Evolutionary conservation across 2,888 invertebrate species (phyloP), one percentile per base, ranked within the genome.

Genomic region (Trichacis sp.): DNA sequence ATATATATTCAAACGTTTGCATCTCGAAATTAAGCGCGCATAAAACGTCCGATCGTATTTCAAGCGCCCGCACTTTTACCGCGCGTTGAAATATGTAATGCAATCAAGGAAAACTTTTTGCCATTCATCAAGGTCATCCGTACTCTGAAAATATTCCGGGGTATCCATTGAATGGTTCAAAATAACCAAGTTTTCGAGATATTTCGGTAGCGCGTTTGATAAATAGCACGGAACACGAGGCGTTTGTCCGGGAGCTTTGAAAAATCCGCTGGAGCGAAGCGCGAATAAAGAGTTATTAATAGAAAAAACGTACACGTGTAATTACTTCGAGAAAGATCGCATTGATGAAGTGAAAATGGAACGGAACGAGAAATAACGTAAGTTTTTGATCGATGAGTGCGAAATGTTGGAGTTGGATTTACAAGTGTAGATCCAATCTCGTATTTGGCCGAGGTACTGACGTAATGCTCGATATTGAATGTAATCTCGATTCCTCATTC

Each of bases 141-240:
- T 29, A 62, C 55, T 73, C 77, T 73, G 68, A 70, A 78, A 78
- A 78, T 78, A 77, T 66, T 33, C 61, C 54, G 56, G 64, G 68
- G 72, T 75, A 76, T 76, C 74, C 72, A 77, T 77, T 67, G 70
- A 52, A 43, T 62, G 71, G 58, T 70, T 74, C 68, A 64, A 78
- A 78, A 76, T 76, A 74, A 75, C 71, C 54, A 42, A 61, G 60
- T 56, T 64, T 68, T 67, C 69, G 40, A 64, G 58, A 72, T 75
- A 77, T 77, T 77, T 76, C 74, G 75, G 70, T 64, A 69, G 63
- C 70, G 49, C 59, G 46, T 59, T 48, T 40, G 43, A 20, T 45
- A 45, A 45, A 45, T 40, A 12, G 40, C 40, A 40, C 8, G 24
- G 24, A 24, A 24, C 24, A 24, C 24, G 24, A 3, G 24, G 9